phyloP scores from a whole-genome alignment of 2,797 vertebrate genomes.

The Clarias pachynema region DNA sequence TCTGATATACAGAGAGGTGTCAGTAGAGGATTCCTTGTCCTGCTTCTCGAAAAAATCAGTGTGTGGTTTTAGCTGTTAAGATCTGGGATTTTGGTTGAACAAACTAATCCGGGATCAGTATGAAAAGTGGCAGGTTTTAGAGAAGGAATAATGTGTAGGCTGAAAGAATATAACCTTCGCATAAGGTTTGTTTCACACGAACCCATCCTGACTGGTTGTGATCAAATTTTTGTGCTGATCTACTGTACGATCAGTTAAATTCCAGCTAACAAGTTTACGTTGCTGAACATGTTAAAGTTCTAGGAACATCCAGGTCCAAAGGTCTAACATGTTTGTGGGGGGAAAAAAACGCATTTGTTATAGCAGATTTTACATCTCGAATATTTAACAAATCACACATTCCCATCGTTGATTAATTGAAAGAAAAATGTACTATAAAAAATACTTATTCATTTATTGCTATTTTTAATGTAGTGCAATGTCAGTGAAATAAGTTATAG shows the following conservation, averaged over 20 bases:
- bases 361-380: background rate
- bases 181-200: slow-evolving; percentile 1
- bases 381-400: background rate
- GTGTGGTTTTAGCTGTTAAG: background rate
- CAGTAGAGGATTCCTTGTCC: slow-evolving; percentile 9
- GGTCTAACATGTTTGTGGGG: background rate
- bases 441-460: background rate
- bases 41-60: slow-evolving; percentile 21
- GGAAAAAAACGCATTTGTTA: background rate
- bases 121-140: slow-evolving; percentile 5
- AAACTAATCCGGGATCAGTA: slow-evolving; percentile 32
- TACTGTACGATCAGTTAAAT: background rate
- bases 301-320: background rate
- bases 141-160: background rate
- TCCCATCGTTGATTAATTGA: background rate
- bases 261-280: background rate
- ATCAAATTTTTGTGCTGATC: background rate
- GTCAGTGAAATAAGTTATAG: background rate
- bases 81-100: slow-evolving; percentile 13
- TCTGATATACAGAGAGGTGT: slow-evolving; percentile 36
- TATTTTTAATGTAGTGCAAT: background rate
- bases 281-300: background rate
- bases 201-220: background rate
- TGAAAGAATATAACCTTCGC: slow-evolving; percentile 6
- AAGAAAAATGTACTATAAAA: background rate